phyloP scores from a whole-genome alignment of 53 echinoderm and acorn worm genomes.

The Paracentrotus lividus region DNA sequence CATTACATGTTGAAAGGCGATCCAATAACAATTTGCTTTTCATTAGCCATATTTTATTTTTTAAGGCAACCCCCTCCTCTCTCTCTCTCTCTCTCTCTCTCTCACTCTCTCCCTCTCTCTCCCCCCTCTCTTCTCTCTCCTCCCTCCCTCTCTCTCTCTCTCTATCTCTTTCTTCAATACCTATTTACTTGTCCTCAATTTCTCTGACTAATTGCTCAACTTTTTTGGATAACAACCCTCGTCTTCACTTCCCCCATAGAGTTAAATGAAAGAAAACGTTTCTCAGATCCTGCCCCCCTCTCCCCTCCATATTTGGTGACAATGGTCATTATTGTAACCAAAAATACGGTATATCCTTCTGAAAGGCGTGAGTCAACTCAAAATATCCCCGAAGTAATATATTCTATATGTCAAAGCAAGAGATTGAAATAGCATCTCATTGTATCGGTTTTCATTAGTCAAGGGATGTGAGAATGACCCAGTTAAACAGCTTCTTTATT shows the following conservation, averaged over 20 bases:
- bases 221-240: no score
- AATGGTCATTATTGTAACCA: not conserved
- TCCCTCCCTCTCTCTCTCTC: not conserved
- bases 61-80: no score
- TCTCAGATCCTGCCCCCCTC: not conserved
- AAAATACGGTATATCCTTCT: not conserved
- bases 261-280: no score
- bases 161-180: not conserved
- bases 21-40: no score
- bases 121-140: not conserved
- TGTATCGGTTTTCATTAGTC: slow-evolving; percentile 35
- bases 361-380: not conserved
- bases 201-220: no score
- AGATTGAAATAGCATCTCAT: slow-evolving; percentile 33
- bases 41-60: no score
- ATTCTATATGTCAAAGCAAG: not conserved
- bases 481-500: not conserved
- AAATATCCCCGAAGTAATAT: not conserved
- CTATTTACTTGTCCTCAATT: not conserved
- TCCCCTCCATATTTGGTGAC: not conserved
- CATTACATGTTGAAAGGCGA: no score
- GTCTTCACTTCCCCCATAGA: no score
- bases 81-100: not conserved
- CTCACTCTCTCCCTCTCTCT: not conserved
- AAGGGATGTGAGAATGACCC: not conserved